Evolutionary conservation across 2,888 invertebrate genomes (phyloP).

Genomic region (Onchidella celtica): DNA sequence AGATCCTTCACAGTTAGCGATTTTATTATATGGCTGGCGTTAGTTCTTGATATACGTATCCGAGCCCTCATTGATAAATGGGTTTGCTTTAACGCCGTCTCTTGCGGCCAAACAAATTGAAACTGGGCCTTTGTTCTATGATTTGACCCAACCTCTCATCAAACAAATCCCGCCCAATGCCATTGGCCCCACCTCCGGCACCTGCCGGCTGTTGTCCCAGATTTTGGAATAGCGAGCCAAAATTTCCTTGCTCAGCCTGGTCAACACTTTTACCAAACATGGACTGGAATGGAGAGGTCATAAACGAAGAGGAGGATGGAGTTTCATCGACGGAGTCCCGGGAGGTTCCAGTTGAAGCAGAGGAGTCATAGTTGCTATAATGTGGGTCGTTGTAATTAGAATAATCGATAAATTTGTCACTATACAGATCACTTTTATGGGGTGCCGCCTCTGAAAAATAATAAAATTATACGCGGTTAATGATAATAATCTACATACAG

Average conservation of each 20-base stretch:
- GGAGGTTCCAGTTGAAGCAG: background rate
- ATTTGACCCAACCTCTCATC: constrained; percentile 21
- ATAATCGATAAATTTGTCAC: constrained; percentile 4
- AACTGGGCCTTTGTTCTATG: constrained; percentile 27
- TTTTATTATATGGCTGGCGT: too few species aligned
- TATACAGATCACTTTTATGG: background rate
- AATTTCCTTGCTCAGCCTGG: constrained; percentile 39
- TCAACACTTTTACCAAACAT: constrained; percentile 52
- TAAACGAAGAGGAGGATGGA: background rate
- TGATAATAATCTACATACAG: too few species aligned
- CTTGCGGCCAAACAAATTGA: constrained; percentile 10
- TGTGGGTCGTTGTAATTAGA: background rate
- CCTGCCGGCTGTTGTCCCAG: background rate
- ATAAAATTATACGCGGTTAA: too few species aligned
- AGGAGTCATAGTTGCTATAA: background rate
- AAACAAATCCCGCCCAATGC: background rate
- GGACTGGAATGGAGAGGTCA: constrained; percentile 32
- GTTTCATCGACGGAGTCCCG: too few species aligned
- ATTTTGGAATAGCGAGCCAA: constrained; percentile 46
- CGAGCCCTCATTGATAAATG: too few species aligned
- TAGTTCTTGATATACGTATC: too few species aligned
- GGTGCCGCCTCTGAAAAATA: background rate
- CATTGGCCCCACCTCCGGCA: background rate
- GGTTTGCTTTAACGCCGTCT: too few species aligned
- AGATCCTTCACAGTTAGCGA: too few species aligned